Conservation (phyloP, 2,797 vertebrate genomes). For the Champsocephalus esox region DNA sequence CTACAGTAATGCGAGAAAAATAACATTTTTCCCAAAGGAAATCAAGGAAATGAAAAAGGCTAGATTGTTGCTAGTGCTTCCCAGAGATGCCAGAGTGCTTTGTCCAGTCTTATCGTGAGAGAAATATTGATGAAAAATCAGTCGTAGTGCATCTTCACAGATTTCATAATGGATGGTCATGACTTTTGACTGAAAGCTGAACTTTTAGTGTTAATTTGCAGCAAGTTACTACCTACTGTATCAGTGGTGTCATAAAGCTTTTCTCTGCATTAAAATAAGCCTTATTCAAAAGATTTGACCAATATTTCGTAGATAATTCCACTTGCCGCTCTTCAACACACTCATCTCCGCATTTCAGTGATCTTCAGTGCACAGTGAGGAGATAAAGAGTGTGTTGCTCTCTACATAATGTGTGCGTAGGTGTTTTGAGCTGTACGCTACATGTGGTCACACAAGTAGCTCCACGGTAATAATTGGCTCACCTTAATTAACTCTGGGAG, state of each 20-base stretch:
- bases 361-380: not conserved
- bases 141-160: too few species aligned
- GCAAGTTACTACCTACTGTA: too few species aligned
- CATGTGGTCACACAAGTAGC: conserved; percentile 1
- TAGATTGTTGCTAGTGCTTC: not conserved
- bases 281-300: not conserved
- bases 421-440: conserved; percentile 4
- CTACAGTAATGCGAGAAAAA: too few species aligned
- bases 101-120: not conserved
- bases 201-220: too few species aligned
- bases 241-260: too few species aligned
- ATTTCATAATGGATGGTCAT: too few species aligned
- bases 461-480: conserved; percentile 22
- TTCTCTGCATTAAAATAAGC: too few species aligned
- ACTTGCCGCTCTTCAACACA: not conserved
- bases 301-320: not conserved
- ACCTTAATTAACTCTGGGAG: conserved; percentile 59
- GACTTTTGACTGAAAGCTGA: not conserved
- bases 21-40: too few species aligned
- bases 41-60: too few species aligned
- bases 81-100: not conserved
- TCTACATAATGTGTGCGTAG: not conserved
- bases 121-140: too few species aligned
- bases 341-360: not conserved
- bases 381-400: not conserved